Evolutionary conservation across 2,113 vertebrate species (phyloP).

Genomic region (Erythrocercus mccallii): DNA sequence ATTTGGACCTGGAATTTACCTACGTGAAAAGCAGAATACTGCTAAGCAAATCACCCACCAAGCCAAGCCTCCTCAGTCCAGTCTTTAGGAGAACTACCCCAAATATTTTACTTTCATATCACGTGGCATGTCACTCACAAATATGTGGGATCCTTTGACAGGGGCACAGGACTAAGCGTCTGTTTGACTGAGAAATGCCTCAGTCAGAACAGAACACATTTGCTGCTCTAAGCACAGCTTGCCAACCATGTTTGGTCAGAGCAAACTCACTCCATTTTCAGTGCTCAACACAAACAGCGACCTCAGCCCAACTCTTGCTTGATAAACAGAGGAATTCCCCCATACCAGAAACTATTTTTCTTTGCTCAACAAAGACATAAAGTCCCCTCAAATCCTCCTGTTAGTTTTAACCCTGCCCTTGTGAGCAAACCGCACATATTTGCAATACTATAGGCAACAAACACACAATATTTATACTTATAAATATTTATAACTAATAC

Average conservation of each 20-base stretch:
- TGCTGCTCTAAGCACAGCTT: background rate
- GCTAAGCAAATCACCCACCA: background rate
- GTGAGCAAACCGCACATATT: background rate
- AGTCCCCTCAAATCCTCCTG: background rate
- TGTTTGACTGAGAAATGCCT: background rate
- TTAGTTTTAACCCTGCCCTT: background rate
- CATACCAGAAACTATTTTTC: background rate
- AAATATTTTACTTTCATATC: background rate
- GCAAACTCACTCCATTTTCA: background rate
- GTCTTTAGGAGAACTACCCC: background rate
- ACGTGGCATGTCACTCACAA: rapidly evolving
- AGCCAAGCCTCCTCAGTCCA: background rate
- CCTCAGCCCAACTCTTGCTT: background rate
- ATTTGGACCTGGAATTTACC: background rate
- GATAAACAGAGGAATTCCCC: background rate
- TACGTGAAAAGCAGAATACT: background rate
- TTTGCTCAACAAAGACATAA: background rate
- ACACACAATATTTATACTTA: background rate
- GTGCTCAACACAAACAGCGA: background rate
- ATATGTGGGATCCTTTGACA: background rate
- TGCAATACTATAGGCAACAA: background rate
- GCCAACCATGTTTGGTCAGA: background rate
- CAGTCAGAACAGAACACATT: background rate
- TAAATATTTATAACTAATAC: background rate
- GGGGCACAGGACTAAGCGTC: background rate